A percentile compares a stretch with the other conserved stretches of the same genome.
Conservation (phyloP, 2,797 vertebrate species). For the Onychomys arenicola region DNA sequence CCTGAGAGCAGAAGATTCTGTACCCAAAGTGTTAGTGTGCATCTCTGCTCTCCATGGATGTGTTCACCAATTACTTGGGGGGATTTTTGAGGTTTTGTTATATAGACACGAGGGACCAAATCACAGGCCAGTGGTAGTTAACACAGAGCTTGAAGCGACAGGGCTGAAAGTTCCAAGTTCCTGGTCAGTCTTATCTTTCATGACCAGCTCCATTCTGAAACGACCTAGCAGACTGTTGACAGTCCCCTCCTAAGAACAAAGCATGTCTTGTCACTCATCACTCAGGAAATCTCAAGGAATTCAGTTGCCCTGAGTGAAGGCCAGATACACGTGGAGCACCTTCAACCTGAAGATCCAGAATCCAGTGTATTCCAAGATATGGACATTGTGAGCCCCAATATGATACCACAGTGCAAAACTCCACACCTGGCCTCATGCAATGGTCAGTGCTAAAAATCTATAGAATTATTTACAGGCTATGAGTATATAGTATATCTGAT, state of each 20-base stretch:
- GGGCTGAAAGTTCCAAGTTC: background rate
- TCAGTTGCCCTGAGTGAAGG: background rate
- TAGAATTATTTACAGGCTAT: background rate
- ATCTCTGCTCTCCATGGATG: fast-evolving
- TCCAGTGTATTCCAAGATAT: background rate
- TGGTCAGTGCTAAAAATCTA: background rate
- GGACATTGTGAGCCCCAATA: background rate
- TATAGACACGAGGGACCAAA: background rate
- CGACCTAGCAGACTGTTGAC: background rate
- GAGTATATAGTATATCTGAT: background rate
- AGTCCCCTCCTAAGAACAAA: background rate
- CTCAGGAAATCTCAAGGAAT: background rate
- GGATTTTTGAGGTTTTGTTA: background rate
- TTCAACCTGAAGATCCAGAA: background rate
- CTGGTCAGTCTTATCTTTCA: background rate
- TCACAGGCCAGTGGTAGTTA: background rate
- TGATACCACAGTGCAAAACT: too few relatives aligned
- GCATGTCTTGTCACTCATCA: background rate
- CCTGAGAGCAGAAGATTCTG: background rate
- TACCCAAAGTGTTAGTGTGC: background rate
- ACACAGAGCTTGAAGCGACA: background rate
- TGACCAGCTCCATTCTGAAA: background rate
- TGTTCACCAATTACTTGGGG: background rate
- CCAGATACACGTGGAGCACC: background rate
- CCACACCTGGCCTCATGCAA: background rate